Base-by-base conservation (phyloP, 2,888 invertebrate genomes). In the Zaprionus bogoriensis region DNA sequence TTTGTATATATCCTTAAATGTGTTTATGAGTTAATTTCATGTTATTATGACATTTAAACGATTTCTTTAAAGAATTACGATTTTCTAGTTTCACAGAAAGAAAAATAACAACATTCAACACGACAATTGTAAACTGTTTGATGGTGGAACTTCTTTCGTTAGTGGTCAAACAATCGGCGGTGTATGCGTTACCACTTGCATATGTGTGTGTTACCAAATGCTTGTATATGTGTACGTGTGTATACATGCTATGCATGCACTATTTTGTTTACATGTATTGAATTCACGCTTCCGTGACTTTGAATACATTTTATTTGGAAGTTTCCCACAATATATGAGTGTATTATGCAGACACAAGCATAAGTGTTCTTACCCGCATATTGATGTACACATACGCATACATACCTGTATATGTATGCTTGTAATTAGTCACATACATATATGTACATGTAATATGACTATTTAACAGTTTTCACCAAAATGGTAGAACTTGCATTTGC, bases 201-300 rank as follows among this genome's bases (percentile, higher is more conserved):
- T 32, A 14, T 6, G 14, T 14, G 12, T 32, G 32, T 14, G 32
- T 7, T 32, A 32, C 32, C 32, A 32, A 32, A 12, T 7, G 17
- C 14, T 7, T 17, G 14, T 17, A 9, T 3, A 36, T 36, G n/a
- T n/a, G 14, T 7, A 36, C 14, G 17, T 17, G 14, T 17, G 17
- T 3, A 36, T 36, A 17, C 17, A 17, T 36, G 17, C 17, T 36
- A 3, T 36, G 0, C 14, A 36, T 36, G 32, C 32, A 36, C 32
- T 14, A 9, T 22, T 39, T 28, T 48, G 44, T 67, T 47, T 46
- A 54, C n/a, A n/a, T n/a, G n/a, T 61, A 48, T 42, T 58, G 59
- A 62, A 54, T 78, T 71, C 72, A 67, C 62, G 69, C 62, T 65
- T 64, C 32, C 53, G 58, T 54, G 66, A 54, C 47, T 52, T 51